Evolutionary conservation across 2,113 vertebrate genomes (phyloP), one percentile per base, ranked within the genome.

Genomic region (Australoheros scitulus): DNA sequence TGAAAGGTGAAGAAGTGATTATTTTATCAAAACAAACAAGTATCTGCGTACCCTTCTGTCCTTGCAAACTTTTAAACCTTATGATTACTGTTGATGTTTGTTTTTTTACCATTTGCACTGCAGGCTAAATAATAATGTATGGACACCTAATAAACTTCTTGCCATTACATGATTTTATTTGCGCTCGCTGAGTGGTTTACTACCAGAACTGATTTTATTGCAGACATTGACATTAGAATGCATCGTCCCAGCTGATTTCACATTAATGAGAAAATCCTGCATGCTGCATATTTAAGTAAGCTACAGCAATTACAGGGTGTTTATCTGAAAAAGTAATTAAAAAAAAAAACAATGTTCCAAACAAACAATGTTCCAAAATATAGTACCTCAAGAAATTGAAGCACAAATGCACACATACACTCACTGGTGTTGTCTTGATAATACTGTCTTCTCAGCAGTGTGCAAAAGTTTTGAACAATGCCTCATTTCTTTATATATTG

Each of bases 211-310:
- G 52, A 58, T 86, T 86, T 60, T 78, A 41, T 24, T 63, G 41
- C 52, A 81, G 63, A 80, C 17, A 2, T 4, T 47, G 13, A 79
- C 34, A 82, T 76, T 76, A 65, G 22, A 74, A 85, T 57, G 34
- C 52, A 58, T 79, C 61, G 55, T 77, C 77, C 11, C 47, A 52
- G 56, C 56, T 80, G 72, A 87, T 83, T 89, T 87, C 24, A 70
- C 64, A 34, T 65, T 88, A 85, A 87, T 89, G 61, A 87, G 47
- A 88, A 78, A 84, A 87, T 77, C 5, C 56, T 60, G 34, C 29
- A 57, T 70, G 56, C n/a, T 61, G 64, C 47, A 78, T 76, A 74
- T 77, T 72, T 41, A 80, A 84, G 55, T 34, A 58, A 84, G 60
- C 50, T 24, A 38, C 2, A 79, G 63, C 79, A 79, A 83, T 88